phyloP scores from a whole-genome alignment of 2,113 vertebrate species.

The Pedetes capensis region DNA sequence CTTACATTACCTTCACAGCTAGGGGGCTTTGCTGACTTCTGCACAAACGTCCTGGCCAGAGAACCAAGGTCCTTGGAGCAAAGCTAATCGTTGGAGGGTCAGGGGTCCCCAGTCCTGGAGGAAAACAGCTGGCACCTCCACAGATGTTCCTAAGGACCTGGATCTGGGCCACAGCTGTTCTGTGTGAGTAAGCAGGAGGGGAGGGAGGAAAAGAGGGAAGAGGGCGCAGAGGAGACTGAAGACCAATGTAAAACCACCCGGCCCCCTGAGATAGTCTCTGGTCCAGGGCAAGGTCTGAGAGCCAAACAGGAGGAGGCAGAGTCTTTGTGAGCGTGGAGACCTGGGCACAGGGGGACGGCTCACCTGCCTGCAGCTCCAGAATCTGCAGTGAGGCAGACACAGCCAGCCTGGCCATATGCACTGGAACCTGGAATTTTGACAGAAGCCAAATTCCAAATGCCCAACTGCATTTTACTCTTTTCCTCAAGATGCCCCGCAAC shows the following conservation, averaged over 20 bases:
- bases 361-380: neutral
- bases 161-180: conserved; percentile 3
- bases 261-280: neutral
- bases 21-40: conserved; percentile 67
- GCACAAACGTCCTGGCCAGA: conserved; percentile 80
- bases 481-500: neutral
- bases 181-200: neutral
- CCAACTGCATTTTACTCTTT: neutral
- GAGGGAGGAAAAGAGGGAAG: neutral
- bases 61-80: conserved; percentile 74
- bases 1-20: conserved; percentile 61
- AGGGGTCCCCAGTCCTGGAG: conserved; percentile 55
- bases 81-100: conserved; percentile 74
- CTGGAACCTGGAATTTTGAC: neutral
- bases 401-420: neutral
- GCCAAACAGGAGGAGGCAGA: neutral
- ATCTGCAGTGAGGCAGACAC: neutral
- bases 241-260: neutral
- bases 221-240: neutral
- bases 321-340: neutral
- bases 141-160: conserved; percentile 59
- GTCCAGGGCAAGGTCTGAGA: neutral
- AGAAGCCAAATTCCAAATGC: neutral
- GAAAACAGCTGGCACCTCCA: conserved; percentile 61
- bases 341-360: neutral